Evolutionary conservation across 2,113 vertebrate genomes (phyloP), one percentile per base, ranked within the genome.

Genomic region (Sterna hirundo): DNA sequence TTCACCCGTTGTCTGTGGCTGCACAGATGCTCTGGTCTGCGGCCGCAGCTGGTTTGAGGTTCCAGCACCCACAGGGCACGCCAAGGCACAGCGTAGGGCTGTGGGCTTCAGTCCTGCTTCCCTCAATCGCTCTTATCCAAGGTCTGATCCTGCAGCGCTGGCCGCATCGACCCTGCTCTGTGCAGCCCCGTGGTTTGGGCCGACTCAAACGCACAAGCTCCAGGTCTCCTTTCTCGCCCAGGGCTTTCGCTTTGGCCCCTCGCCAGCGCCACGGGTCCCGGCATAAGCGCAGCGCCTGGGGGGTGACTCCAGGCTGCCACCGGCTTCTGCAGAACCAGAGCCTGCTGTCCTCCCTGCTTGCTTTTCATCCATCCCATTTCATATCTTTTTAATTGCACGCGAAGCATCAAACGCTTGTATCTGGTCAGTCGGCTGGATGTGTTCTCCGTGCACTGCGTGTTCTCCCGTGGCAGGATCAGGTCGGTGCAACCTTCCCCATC

Each of bases 301-400:
- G 51, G 34, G 42, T 42, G 49, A 36, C 78, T 70, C 49, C 51
- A 54, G 15, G 18, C 5, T 38, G 36, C 36, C 86, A 30, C 65
- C 5, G 0, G 64, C 71, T 71, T 36, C 46, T n/a, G 66, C 58
- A 61, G 71, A 79, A 21, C 42, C 79, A 7, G 42, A 69, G 32
- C 25, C 38, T 19, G 36, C 74, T 46, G 16, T 25, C 3, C 0
- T 16, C 70, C 51, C 61, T 15, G 5, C 51, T 21, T 13, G 52
- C 22, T 42, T 38, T 26, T 52, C 6, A 0, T 8, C 9, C 1
- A 1, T 51, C 11, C n/a, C 3, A 4, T 64, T 29, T 3, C 1
- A 5, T 23, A 7, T 8, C 44, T 7, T 6, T 17, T 42, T 30
- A 32, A 32, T 20, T 11, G 80, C 80, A 20, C 0, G 1, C 16